These are phyloP conservation scores for Malurus melanocephalus DNA, from an alignment of 2,113 vertebrate genomes.

Conservation along the genomic window DNA sequence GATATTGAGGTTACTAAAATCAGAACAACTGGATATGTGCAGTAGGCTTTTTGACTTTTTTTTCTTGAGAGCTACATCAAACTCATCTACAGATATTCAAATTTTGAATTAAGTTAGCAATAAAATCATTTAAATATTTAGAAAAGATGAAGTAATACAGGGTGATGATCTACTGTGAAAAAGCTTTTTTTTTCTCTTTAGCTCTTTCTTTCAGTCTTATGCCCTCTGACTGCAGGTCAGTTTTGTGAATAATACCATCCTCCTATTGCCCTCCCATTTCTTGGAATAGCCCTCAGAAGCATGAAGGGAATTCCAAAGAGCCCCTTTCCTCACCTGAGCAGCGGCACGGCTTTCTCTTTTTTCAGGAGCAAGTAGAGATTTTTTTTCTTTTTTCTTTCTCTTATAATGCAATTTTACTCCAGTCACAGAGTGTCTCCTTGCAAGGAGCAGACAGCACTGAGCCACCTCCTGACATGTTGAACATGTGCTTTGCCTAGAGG, in stretches of 20 bases:
- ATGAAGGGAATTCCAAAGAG: neutral
- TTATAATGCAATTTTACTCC: neutral
- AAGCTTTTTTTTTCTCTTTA: neutral
- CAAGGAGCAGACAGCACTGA: neutral
- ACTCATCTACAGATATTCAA: neutral
- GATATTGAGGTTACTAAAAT: neutral
- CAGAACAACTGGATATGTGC: neutral
- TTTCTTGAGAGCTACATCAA: neutral
- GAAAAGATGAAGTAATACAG: neutral
- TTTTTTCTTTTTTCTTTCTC: neutral
- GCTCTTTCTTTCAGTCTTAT: neutral
- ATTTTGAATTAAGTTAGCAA: neutral
- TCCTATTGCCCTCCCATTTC: neutral
- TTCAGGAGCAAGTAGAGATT: neutral
- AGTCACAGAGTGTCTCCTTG: neutral
- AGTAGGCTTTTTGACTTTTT: neutral
- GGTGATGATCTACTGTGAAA: neutral
- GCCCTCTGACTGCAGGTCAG: neutral
- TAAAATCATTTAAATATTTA: neutral
- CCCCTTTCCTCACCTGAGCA: neutral
- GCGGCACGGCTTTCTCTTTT: neutral
- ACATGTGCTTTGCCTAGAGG: neutral
- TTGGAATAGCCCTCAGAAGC: neutral
- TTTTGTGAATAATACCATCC: neutral
- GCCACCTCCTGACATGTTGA: neutral